Conservation (phyloP, 2,888 invertebrate species). For the Spodoptera littoralis region DNA sequence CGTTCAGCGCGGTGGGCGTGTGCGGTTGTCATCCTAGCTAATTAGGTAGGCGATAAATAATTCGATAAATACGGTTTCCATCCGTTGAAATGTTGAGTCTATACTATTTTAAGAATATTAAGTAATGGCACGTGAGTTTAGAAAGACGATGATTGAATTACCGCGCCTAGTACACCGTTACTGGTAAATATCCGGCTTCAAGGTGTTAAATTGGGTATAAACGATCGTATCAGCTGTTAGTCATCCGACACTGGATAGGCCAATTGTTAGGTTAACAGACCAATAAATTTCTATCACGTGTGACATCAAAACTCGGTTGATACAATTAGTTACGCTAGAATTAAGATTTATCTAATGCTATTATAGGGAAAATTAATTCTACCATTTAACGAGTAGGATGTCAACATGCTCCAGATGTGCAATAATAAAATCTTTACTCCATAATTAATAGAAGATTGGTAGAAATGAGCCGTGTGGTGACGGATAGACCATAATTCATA, state of each 20-base stretch:
- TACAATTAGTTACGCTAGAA: constrained; percentile 28
- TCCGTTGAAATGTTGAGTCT: constrained; percentile 24
- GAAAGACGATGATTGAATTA: constrained; percentile 16
- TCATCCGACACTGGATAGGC: constrained; percentile 11
- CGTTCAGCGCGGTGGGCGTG: constrained; percentile 63
- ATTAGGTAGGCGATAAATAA: constrained; percentile 38
- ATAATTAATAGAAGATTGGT: too few species aligned
- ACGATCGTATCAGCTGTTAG: constrained; percentile 15
- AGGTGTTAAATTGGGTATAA: constrained; percentile 2
- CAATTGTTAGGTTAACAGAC: constrained; percentile 39
- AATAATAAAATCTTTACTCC: too few species aligned
- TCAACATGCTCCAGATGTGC: too few species aligned
- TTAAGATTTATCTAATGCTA: constrained; percentile 25
- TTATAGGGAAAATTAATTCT: neutral
- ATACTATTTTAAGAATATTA: constrained; percentile 24
- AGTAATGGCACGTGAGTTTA: constrained; percentile 10
- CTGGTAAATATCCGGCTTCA: constrained; percentile 18
- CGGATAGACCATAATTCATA: too few species aligned
- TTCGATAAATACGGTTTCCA: constrained; percentile 26
- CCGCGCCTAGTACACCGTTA: constrained; percentile 1
- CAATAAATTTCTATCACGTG: constrained; percentile 27
- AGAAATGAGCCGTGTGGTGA: too few species aligned
- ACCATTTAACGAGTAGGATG: too few species aligned
- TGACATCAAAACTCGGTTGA: constrained; percentile 16
- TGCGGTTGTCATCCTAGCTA: constrained; percentile 57